Evolutionary conservation across 2,113 vertebrate genomes (phyloP).

Genomic region (Platysteira castanea): DNA sequence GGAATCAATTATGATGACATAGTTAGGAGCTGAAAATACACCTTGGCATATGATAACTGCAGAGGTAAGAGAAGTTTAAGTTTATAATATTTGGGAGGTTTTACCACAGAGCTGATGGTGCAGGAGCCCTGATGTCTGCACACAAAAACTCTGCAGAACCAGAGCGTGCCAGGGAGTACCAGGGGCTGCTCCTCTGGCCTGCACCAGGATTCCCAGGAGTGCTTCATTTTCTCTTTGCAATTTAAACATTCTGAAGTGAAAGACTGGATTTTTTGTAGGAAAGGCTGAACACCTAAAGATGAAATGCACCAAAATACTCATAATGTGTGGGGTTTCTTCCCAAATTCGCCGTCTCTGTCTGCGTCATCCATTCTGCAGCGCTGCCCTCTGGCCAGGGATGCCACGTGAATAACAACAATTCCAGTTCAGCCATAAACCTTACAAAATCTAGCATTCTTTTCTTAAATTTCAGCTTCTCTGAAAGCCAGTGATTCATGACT

Average conservation of each 20-base stretch:
- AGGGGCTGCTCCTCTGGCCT: neutral
- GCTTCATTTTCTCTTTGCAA: neutral
- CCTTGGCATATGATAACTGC: neutral
- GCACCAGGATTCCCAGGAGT: neutral
- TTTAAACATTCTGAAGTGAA: neutral
- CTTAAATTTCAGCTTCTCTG: neutral
- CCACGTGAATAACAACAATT: neutral
- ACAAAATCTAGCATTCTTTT: neutral
- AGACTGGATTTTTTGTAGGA: neutral
- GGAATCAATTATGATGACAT: neutral
- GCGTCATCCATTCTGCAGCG: accelerated
- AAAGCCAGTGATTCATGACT: neutral
- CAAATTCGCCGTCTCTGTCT: neutral
- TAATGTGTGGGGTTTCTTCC: accelerated
- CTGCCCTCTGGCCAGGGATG: neutral
- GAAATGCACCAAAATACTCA: neutral
- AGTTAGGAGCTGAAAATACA: neutral
- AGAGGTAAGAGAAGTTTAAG: neutral
- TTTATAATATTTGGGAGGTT: neutral
- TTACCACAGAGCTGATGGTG: accelerated
- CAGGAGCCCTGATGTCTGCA: neutral
- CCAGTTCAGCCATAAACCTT: neutral
- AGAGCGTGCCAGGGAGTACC: accelerated
- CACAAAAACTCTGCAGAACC: neutral
- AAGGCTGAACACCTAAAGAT: neutral